phyloP scores from a whole-genome alignment of 2,113 vertebrate species.

The Lampris incognitus region DNA sequence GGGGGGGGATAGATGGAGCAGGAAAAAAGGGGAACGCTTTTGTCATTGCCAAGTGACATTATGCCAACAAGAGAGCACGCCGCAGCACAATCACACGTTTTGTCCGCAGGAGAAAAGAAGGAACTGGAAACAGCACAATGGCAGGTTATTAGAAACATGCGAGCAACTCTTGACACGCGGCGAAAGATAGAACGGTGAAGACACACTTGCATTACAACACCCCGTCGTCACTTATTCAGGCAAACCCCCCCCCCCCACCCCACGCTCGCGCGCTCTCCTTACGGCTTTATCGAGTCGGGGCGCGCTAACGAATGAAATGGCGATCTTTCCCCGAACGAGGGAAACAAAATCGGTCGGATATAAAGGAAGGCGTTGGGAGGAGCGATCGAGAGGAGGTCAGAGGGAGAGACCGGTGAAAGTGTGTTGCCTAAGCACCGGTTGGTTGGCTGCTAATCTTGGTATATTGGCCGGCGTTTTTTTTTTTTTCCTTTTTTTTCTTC shows the following conservation, averaged over 20 bases:
- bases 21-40: slow-evolving; percentile 25
- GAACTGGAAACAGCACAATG: slow-evolving; percentile 68
- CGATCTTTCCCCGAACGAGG: slow-evolving; percentile 44
- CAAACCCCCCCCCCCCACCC: slow-evolving; percentile 48
- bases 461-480: slow-evolving; percentile 52
- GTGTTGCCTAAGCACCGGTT: slow-evolving; percentile 39
- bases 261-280: not conserved
- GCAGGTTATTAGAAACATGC: slow-evolving; percentile 70
- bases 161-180: slow-evolving; percentile 52
- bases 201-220: slow-evolving; percentile 60
- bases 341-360: slow-evolving; percentile 40
- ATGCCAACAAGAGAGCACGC: slow-evolving; percentile 27
- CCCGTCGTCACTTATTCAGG: slow-evolving; percentile 54
- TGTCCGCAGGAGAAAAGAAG: slow-evolving; percentile 35
- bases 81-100: slow-evolving; percentile 46
- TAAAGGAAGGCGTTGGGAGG: slow-evolving; percentile 43
- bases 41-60: slow-evolving; percentile 54
- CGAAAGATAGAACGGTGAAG: slow-evolving; percentile 61
- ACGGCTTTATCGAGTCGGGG: slow-evolving; percentile 52
- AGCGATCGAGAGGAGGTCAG: slow-evolving; percentile 33
- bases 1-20: not conserved
- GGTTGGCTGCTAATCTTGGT: slow-evolving; percentile 59
- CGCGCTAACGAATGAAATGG: slow-evolving; percentile 60
- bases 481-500: not conserved
- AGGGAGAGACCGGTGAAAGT: slow-evolving; percentile 6